phyloP scores from a whole-genome alignment of 2,113 vertebrate genomes.

The Istiophorus platypterus region DNA sequence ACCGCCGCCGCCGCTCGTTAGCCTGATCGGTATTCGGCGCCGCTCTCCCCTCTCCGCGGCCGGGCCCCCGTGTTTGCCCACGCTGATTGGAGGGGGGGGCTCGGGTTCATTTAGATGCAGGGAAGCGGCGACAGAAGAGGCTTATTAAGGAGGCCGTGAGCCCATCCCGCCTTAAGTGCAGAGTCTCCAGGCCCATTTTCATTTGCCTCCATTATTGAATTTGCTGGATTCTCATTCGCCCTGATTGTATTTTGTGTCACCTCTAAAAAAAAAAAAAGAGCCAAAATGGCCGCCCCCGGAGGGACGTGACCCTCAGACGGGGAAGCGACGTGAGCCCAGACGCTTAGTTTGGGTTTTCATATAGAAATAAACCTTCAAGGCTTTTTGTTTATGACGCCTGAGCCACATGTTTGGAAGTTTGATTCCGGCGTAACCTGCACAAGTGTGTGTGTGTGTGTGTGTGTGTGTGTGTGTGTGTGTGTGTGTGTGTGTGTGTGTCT shows the following conservation, averaged over 20 bases:
- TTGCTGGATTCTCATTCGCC: constrained; percentile 72
- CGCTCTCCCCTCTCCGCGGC: constrained; percentile 63
- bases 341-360: no score
- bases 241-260: constrained; percentile 84
- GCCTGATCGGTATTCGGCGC: constrained; percentile 68
- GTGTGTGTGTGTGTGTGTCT: constrained; percentile 3
- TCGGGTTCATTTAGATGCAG: constrained; percentile 78
- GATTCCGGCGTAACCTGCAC: constrained; percentile 14
- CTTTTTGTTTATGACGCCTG: constrained; percentile 1
- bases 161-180: constrained; percentile 76
- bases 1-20: constrained; percentile 25
- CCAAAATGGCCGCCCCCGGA: not conserved
- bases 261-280: constrained; percentile 65
- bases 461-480: constrained; percentile 24
- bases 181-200: constrained; percentile 79
- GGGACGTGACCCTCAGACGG: constrained; percentile 26
- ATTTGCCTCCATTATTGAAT: constrained; percentile 81
- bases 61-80: constrained; percentile 73
- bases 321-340: no score
- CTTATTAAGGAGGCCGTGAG: constrained; percentile 76
- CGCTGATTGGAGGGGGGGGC: constrained; percentile 76
- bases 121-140: constrained; percentile 76
- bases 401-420: not conserved
- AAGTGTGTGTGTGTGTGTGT: constrained; percentile 19
- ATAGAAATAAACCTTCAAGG: no score